Percentiles rank a stretch among this genome's conserved stretches.
These are phyloP conservation scores for Danio kyathit DNA, from an alignment of 2,797 vertebrate species.

Conservation along the genomic window DNA sequence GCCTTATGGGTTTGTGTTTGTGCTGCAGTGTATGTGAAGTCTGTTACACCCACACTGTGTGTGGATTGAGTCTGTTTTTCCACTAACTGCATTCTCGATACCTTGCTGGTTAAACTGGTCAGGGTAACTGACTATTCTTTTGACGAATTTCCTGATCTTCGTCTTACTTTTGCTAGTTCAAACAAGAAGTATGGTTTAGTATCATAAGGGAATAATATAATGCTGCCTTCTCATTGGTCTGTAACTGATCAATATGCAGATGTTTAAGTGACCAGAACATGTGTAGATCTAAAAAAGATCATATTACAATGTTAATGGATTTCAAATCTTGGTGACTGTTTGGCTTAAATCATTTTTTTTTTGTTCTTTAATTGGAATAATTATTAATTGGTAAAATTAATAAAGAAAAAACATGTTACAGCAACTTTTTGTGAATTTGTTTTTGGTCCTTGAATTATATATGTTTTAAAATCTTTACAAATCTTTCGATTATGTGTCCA, in stretches of 20 bases:
- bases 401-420: conserved; percentile 5
- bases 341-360: not conserved
- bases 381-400: conserved; percentile 28
- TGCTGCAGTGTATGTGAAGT: conserved; percentile 10
- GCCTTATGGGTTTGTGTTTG: conserved; percentile 25
- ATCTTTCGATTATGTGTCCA: not conserved
- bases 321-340: not conserved
- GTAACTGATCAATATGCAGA: not conserved
- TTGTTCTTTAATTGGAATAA: not conserved
- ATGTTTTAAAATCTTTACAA: not conserved
- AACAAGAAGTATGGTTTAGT: not conserved
- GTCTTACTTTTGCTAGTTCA: conserved; percentile 1
- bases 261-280: not conserved
- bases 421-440: not conserved
- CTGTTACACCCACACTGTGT: conserved; percentile 38
- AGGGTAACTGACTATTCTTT: not conserved
- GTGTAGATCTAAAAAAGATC: not conserved
- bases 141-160: not conserved
- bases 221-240: not conserved
- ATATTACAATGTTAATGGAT: not conserved
- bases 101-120: conserved; percentile 16
- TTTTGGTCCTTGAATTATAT: not conserved
- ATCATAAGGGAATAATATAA: not conserved
- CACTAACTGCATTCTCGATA: conserved; percentile 6
- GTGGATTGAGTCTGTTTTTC: not conserved